Conservation (phyloP, 2,888 invertebrate species). For the Latheticus oryzae region DNA sequence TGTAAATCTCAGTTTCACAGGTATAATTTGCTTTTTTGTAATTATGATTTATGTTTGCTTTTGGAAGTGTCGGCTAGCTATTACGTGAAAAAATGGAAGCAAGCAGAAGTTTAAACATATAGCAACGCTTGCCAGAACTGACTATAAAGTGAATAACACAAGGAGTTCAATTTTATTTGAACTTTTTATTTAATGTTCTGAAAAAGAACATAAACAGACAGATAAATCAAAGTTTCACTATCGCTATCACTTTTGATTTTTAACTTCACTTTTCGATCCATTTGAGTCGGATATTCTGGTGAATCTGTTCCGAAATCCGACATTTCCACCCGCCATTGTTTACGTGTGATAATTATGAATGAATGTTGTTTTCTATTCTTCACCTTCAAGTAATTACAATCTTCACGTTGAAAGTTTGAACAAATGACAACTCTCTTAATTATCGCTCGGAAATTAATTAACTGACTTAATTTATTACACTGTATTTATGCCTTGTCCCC, state of each 20-base stretch:
- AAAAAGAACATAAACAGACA: slow-evolving; percentile 52
- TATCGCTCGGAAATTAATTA: slow-evolving; percentile 33
- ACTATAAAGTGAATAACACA: slow-evolving; percentile 23
- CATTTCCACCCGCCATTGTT: slow-evolving; percentile 47
- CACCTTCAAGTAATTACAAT: slow-evolving; percentile 25
- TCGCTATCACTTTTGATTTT: slow-evolving; percentile 54
- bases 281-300: slow-evolving; percentile 46
- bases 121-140: slow-evolving; percentile 15
- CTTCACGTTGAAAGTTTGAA: too few species aligned
- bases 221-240: slow-evolving; percentile 58
- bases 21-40: background rate
- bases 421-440: slow-evolving; percentile 34
- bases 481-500: too few species aligned
- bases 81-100: slow-evolving; percentile 5
- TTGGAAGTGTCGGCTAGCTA: slow-evolving; percentile 11
- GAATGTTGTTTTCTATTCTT: slow-evolving; percentile 32
- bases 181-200: slow-evolving; percentile 49
- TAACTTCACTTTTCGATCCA: slow-evolving; percentile 52
- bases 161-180: slow-evolving; percentile 43
- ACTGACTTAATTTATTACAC: slow-evolving; percentile 23
- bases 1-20: too few species aligned
- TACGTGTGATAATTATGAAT: slow-evolving; percentile 52
- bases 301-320: slow-evolving; percentile 37
- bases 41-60: background rate
- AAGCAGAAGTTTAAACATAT: slow-evolving; percentile 14